Evolutionary conservation across 2,113 vertebrate genomes (phyloP).

Genomic region (Hirundichthys speculiger): DNA sequence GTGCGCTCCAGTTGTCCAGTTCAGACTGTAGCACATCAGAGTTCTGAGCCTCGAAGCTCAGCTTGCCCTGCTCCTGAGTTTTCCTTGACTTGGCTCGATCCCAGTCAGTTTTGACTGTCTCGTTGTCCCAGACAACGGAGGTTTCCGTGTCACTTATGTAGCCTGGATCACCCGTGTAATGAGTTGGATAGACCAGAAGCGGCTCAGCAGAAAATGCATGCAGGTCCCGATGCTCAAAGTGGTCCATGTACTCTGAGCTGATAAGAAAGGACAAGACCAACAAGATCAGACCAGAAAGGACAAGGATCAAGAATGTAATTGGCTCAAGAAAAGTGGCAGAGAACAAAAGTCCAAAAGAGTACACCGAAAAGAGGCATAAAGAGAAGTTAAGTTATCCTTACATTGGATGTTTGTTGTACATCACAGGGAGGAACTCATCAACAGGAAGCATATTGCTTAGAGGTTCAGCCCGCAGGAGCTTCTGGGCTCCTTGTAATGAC

Average conservation of each 20-base stretch:
- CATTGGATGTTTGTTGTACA: slow-evolving; percentile 91
- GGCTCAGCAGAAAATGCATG: slow-evolving; percentile 88
- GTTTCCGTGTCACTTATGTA: slow-evolving; percentile 93
- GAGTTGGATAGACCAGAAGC: slow-evolving; percentile 87
- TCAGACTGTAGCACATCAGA: slow-evolving; percentile 86
- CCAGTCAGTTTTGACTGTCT: slow-evolving; percentile 85
- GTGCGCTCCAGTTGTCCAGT: slow-evolving; percentile 82
- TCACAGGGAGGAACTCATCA: slow-evolving; percentile 92
- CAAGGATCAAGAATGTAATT: not conserved
- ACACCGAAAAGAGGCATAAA: not conserved
- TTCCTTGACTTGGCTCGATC: slow-evolving; percentile 88
- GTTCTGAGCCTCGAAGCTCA: slow-evolving; percentile 86
- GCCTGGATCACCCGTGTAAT: slow-evolving; percentile 88
- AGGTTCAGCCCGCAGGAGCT: slow-evolving; percentile 85
- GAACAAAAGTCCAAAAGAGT: not conserved
- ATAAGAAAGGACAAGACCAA: slow-evolving; percentile 13
- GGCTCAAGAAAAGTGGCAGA: not conserved
- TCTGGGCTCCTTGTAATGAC: slow-evolving; percentile 87
- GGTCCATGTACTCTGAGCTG: slow-evolving; percentile 86
- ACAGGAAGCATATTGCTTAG: slow-evolving; percentile 89
- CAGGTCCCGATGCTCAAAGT: slow-evolving; percentile 84
- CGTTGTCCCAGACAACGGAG: slow-evolving; percentile 89
- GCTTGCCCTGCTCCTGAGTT: slow-evolving; percentile 85
- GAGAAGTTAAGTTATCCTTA: slow-evolving; percentile 38
- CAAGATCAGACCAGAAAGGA: too few relatives aligned